phyloP scores from a whole-genome alignment of 2,797 vertebrate genomes.

The Gallinago stenura region DNA sequence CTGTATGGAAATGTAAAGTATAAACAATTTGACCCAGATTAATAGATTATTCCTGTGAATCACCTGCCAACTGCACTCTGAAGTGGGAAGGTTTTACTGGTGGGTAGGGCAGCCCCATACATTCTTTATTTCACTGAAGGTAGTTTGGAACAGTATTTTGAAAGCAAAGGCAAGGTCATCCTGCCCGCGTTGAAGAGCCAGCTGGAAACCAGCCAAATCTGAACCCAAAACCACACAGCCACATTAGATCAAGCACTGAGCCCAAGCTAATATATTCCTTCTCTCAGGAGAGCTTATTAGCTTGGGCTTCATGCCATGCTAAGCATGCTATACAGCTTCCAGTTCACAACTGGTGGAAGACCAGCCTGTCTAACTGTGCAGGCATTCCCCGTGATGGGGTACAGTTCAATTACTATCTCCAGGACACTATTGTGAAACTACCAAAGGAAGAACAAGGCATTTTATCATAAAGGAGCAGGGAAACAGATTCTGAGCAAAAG shows the following conservation, averaged over 20 bases:
- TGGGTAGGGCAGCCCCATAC: not conserved
- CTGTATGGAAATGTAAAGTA: not conserved
- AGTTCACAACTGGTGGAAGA: not conserved
- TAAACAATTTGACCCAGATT: fast-evolving
- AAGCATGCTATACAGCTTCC: not conserved
- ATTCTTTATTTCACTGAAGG: not conserved
- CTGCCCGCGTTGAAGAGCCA: not conserved
- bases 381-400: not conserved
- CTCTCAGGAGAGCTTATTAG: constrained; percentile 14
- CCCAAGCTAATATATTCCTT: not conserved
- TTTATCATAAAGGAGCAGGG: not conserved
- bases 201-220: not conserved
- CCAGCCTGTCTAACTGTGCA: not conserved
- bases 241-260: not conserved
- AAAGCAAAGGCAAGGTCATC: not conserved
- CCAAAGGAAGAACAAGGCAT: not conserved
- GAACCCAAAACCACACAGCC: not conserved
- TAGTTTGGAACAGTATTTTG: not conserved
- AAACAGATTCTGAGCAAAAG: not conserved
- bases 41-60: not conserved
- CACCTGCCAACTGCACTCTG: not conserved
- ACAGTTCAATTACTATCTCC: not conserved
- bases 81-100: not conserved
- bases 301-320: not conserved
- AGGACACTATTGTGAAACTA: not conserved